These are phyloP conservation scores for Archivesica marissinica DNA, from an alignment of 1,140 invertebrate genomes.

Conservation along the genomic window DNA sequence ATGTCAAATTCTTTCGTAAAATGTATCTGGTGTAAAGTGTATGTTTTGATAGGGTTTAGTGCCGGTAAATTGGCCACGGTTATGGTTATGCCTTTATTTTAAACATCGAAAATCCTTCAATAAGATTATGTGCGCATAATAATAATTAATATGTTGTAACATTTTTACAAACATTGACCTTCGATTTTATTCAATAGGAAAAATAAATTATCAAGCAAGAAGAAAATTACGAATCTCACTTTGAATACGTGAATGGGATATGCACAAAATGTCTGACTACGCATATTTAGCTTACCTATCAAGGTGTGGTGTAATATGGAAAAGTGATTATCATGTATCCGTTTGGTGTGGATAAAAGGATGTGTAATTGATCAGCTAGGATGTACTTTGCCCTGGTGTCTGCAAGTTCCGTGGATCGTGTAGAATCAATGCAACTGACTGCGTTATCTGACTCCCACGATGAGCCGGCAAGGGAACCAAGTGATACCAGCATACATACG, in stretches of 20 bases:
- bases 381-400: constrained; percentile 58
- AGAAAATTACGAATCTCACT: neutral
- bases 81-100: constrained; percentile 16
- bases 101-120: constrained; percentile 35
- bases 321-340: neutral
- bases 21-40: constrained; percentile 24
- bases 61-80: constrained; percentile 8
- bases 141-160: neutral
- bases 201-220: constrained; percentile 9
- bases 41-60: constrained; percentile 15
- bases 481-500: neutral
- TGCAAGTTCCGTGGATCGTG: neutral
- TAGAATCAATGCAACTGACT: neutral
- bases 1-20: constrained; percentile 19
- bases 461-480: neutral
- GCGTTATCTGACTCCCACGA: neutral
- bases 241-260: constrained; percentile 25
- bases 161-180: neutral
- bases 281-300: constrained; percentile 30
- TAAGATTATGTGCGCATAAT: constrained; percentile 40
- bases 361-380: neutral
- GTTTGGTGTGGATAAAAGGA: neutral
- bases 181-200: neutral
- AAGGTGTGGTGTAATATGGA: neutral
- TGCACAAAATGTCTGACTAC: neutral